Evolutionary conservation across 2,797 vertebrate species (phyloP), one percentile per base, ranked within the genome.

Genomic region (Jordanella pulchra): DNA sequence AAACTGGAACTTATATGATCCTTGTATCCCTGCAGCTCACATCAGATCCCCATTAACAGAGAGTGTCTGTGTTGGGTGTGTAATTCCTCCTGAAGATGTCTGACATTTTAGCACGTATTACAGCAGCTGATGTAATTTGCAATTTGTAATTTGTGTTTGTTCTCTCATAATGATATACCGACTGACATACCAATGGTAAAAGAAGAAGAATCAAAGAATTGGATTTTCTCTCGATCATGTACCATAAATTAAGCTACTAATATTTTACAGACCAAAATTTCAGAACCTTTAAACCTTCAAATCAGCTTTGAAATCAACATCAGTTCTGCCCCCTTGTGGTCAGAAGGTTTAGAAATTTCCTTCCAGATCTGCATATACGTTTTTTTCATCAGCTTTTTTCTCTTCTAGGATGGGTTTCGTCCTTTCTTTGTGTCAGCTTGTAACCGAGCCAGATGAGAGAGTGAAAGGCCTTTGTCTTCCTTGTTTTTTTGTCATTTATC

Each of bases 261-360:
- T 12, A 54, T 9, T 39, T 28, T 27, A 4, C 60, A 63, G 32
- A 39, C 32, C 39, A 53, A n/a, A 25, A 55, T 13, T 18, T 28
- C 18, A 50, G n/a, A 3, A 32, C 9, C n/a, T 39, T 67, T 25
- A 11, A 75, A 28, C 6, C 60, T 7, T 3, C 15, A 18, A 56
- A 28, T 56, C 2, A 21, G 18, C 30, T 45, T 10, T 63, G 44
- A 21, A 54, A 76, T 11, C 9, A 66, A 32, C 77, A 28, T 6
- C 60, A 65, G 72, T 87, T 83, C 87, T 92, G 90, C 92, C 89
- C 80, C 76, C 90, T 30, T 82, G 83, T 91, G 91, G 87, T 65
- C 45, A 78, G 48, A 72, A 25, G 27, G 3, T 32, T 7, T 74
- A 32, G 55, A 13, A 27, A 1, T 39, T 2, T 58, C 32, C 35